Evolutionary conservation across 2,888 invertebrate species (phyloP).

Genomic region (Glyphotaelius pellucidus): DNA sequence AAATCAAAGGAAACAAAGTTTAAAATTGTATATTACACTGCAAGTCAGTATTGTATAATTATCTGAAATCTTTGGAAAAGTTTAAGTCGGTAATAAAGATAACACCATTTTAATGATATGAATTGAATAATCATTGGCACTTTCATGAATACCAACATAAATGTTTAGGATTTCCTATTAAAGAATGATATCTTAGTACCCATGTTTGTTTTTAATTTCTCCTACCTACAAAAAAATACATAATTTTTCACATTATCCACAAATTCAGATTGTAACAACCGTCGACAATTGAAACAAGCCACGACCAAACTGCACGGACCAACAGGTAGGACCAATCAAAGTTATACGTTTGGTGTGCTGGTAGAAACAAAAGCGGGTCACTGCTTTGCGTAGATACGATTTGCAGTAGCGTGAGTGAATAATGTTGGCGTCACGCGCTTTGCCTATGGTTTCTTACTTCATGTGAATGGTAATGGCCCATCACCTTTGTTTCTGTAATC

Average conservation of each 20-base stretch:
- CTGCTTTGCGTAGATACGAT: too few relatives aligned
- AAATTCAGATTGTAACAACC: neutral
- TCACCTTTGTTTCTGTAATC: too few relatives aligned
- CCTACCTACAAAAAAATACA: neutral
- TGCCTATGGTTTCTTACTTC: too few relatives aligned
- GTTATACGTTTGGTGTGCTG: too few relatives aligned
- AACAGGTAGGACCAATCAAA: too few relatives aligned
- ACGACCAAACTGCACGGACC: too few relatives aligned
- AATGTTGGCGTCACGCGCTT: too few relatives aligned
- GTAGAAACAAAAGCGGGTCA: too few relatives aligned
- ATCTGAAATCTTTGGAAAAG: neutral
- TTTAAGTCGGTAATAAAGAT: neutral
- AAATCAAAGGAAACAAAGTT: neutral
- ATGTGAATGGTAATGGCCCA: too few relatives aligned
- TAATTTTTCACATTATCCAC: neutral
- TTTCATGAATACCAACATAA: neutral
- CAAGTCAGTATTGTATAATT: neutral
- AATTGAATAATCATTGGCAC: neutral
- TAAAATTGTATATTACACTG: neutral
- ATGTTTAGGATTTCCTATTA: neutral
- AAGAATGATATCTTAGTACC: neutral
- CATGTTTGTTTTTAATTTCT: constrained; percentile 2
- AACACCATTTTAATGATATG: neutral
- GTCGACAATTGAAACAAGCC: too few relatives aligned
- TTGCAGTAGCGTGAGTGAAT: too few relatives aligned